Evolutionary conservation across 2,797 vertebrate genomes (phyloP).

Genomic region (Rousettus madagascariensis): DNA sequence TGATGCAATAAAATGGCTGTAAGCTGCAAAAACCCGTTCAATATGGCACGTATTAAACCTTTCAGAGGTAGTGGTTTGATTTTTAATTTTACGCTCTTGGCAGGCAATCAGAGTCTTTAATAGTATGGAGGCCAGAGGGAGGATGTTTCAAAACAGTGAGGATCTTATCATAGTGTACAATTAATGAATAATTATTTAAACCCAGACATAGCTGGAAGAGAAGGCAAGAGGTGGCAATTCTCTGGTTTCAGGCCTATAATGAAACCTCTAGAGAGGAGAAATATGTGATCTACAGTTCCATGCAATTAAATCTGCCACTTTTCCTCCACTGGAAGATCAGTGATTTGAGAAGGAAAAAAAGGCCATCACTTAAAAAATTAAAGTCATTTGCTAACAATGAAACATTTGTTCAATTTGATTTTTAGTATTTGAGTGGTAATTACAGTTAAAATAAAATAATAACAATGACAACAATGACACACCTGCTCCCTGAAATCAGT

Average conservation of each 20-base stretch:
- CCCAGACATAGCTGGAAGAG: slow-evolving; percentile 85
- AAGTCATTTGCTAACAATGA: slow-evolving; percentile 55
- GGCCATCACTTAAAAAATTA: slow-evolving; percentile 68
- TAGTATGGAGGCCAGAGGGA: slow-evolving; percentile 87
- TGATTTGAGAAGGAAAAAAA: slow-evolving; percentile 69
- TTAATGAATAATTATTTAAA: slow-evolving; percentile 90
- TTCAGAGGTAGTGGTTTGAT: slow-evolving; percentile 85
- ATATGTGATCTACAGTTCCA: slow-evolving; percentile 70
- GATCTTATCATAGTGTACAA: slow-evolving; percentile 87
- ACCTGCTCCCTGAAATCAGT: slow-evolving; percentile 13
- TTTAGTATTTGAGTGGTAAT: slow-evolving; percentile 16
- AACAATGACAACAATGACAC: not conserved
- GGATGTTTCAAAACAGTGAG: slow-evolving; percentile 87
- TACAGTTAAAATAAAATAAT: slow-evolving; percentile 25
- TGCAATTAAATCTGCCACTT: slow-evolving; percentile 78
- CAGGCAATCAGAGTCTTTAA: slow-evolving; percentile 87
- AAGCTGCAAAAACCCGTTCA: slow-evolving; percentile 81
- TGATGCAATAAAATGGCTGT: slow-evolving; percentile 84
- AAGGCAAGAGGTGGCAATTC: slow-evolving; percentile 80
- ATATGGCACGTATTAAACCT: slow-evolving; percentile 84
- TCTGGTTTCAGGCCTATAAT: slow-evolving; percentile 82
- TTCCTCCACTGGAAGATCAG: slow-evolving; percentile 72
- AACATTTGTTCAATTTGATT: slow-evolving; percentile 15
- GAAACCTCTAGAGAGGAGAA: slow-evolving; percentile 82
- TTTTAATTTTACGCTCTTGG: slow-evolving; percentile 89